Evolutionary conservation across 2,113 vertebrate genomes (phyloP), one percentile per base, ranked within the genome.

Genomic region (Lichenostomus cassidix): DNA sequence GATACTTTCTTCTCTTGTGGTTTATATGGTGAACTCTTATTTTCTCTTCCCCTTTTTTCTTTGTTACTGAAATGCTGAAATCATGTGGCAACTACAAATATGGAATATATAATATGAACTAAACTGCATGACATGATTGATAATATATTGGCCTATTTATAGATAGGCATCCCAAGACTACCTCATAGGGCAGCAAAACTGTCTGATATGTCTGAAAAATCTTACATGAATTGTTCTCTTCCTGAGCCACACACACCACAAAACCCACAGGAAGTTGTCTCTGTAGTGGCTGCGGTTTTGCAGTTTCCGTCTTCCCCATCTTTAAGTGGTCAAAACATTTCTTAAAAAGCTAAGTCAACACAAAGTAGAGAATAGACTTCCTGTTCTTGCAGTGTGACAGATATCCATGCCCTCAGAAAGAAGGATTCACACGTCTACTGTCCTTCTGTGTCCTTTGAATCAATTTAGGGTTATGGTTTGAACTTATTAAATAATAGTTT

Each of bases 241-340:
- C 78, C 87, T 41, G 63, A 93, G 89, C 97, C 88, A 21, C 97
- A 96, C 73, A 89, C 92, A 92, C 97, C 97, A 97, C 85, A 96
- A 95, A 97, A 96, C 82, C 97, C 98, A 98, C 97, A 97, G 98
- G 97, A 98, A 98, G 97, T 96, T 95, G 89, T 97, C 79, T 97
- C 79, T 92, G 60, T 94, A 93, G 96, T 86, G 76, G 76, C 88
- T 98, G 97, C 4, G 97, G 98, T 97, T 97, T 87, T 89, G 84
- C n/a, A 86, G 92, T 94, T 98, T 98, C 97, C 98, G 95, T 56
- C 92, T 96, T 91, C 70, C 39, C 56, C 78, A 20, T 84, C 80
- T 95, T 87, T 75, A 83, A 91, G 80, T 70, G 87, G 92, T 96
- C 46, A 91, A 96, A 93, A 88, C 42, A 59, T 59, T 93, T 97